These are phyloP conservation scores for Oxytorus armatus DNA, from an alignment of 2,888 invertebrate genomes.

Conservation along the genomic window DNA sequence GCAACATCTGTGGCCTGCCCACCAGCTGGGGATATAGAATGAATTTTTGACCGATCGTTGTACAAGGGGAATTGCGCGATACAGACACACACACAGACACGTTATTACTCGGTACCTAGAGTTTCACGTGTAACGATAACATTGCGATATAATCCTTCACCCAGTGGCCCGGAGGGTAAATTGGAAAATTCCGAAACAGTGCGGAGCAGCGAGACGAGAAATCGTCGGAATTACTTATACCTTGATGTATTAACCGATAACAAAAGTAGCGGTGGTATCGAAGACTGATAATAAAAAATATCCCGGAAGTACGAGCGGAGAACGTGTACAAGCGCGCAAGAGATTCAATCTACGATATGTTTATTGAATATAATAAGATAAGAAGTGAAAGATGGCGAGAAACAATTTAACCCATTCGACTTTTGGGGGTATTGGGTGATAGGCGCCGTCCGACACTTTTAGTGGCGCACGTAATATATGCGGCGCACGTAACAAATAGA, in stretches of 20 bases:
- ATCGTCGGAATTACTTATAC: slow-evolving; percentile 22
- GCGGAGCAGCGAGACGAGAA: slow-evolving; percentile 10
- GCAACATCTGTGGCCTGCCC: slow-evolving; percentile 65
- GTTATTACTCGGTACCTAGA: not conserved
- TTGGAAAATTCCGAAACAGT: slow-evolving; percentile 44
- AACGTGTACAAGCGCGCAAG: not conserved
- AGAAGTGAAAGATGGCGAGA: not conserved
- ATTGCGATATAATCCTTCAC: slow-evolving; percentile 33
- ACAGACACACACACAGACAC: slow-evolving; percentile 1
- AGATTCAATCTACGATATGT: not conserved
- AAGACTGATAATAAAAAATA: slow-evolving; percentile 11
- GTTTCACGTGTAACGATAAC: slow-evolving; percentile 45
- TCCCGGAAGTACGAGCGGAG: slow-evolving; percentile 3
- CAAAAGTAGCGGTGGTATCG: not conserved
- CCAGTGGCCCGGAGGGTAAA: slow-evolving; percentile 17
- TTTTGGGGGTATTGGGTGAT: not conserved
- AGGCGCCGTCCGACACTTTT: not conserved
- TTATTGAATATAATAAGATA: not conserved
- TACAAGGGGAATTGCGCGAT: slow-evolving; percentile 52
- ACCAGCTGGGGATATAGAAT: slow-evolving; percentile 37
- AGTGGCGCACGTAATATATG: not conserved
- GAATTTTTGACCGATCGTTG: slow-evolving; percentile 63
- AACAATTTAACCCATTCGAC: slow-evolving; percentile 20
- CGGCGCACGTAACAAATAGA: slow-evolving; percentile 3
- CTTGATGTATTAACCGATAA: slow-evolving; percentile 32